Conservation (phyloP, 2,797 vertebrate genomes). For the Aeoliscus strigatus region DNA sequence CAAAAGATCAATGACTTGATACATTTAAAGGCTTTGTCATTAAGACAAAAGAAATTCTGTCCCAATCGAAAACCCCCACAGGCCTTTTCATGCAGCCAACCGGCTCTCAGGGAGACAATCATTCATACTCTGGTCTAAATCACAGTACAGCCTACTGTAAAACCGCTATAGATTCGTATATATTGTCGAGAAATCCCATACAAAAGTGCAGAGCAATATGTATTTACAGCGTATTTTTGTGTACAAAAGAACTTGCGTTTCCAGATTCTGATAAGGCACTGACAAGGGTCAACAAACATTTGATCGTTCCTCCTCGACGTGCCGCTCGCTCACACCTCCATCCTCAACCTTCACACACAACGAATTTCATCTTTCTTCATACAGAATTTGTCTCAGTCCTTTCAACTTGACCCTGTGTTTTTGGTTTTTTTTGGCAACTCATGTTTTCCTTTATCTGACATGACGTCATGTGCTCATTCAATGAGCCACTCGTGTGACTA, state of each 20-base stretch:
- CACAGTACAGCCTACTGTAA: conserved; percentile 67
- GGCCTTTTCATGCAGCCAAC: conserved; percentile 49
- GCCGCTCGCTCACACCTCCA: conserved; percentile 34
- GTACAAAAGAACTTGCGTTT: conserved; percentile 59
- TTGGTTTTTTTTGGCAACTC: conserved; percentile 23
- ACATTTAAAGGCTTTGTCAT: conserved; percentile 76
- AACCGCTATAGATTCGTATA: conserved; percentile 66
- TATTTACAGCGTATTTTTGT: conserved; percentile 73
- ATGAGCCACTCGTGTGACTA: conserved; percentile 27
- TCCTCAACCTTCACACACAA: conserved; percentile 5
- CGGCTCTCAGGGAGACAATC: conserved; percentile 52
- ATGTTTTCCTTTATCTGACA: conserved; percentile 8
- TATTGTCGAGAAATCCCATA: conserved; percentile 68
- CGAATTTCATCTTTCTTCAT: not conserved
- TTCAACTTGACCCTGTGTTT: conserved; percentile 23
- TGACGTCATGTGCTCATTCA: conserved; percentile 9
- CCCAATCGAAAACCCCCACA: conserved; percentile 72
- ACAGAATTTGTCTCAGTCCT: conserved; percentile 30
- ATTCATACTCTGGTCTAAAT: conserved; percentile 52
- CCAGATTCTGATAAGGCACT: conserved; percentile 72
- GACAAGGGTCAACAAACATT: conserved; percentile 43
- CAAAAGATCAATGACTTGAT: conserved; percentile 71
- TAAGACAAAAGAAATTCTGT: conserved; percentile 65
- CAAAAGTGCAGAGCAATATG: conserved; percentile 75
- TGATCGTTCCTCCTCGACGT: conserved; percentile 50